These are phyloP conservation scores for Alentia gelatinosa DNA, from an alignment of 2,888 invertebrate genomes.

Conservation along the genomic window DNA sequence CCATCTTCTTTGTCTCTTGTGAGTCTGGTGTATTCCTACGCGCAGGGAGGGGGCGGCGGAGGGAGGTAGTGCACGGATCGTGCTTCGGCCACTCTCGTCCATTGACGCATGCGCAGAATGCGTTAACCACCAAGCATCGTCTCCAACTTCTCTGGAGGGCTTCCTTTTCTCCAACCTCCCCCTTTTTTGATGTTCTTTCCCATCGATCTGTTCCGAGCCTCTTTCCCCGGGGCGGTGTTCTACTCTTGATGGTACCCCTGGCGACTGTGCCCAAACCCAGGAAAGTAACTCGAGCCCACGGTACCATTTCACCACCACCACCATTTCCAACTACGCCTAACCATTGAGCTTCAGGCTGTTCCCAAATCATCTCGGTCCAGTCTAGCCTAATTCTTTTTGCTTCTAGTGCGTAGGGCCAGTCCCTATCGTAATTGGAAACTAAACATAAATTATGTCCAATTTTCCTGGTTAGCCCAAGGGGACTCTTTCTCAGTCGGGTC, in stretches of 20 bases:
- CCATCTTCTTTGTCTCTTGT: neutral
- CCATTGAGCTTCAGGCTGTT: neutral
- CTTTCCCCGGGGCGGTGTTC: neutral
- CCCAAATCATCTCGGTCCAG: neutral
- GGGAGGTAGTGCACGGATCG: no score
- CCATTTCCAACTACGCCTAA: neutral
- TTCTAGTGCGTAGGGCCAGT: neutral
- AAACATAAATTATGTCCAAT: conserved; percentile 48
- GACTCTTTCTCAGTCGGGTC: neutral
- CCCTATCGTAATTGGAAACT: conserved; percentile 24
- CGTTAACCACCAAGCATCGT: neutral
- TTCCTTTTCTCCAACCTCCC: neutral
- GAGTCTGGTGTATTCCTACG: neutral
- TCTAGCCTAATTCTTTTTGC: neutral
- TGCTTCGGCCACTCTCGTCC: neutral
- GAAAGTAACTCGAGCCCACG: neutral
- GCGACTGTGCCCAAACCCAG: neutral
- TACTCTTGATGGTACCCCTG: neutral
- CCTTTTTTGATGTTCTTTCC: conserved; percentile 2
- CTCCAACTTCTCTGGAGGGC: neutral
- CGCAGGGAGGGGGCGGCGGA: neutral
- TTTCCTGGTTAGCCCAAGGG: neutral
- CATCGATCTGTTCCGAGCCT: neutral
- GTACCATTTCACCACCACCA: neutral
- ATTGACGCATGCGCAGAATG: neutral